Conservation (phyloP, 2,888 invertebrate genomes). For the Corythucha ciliata region DNA sequence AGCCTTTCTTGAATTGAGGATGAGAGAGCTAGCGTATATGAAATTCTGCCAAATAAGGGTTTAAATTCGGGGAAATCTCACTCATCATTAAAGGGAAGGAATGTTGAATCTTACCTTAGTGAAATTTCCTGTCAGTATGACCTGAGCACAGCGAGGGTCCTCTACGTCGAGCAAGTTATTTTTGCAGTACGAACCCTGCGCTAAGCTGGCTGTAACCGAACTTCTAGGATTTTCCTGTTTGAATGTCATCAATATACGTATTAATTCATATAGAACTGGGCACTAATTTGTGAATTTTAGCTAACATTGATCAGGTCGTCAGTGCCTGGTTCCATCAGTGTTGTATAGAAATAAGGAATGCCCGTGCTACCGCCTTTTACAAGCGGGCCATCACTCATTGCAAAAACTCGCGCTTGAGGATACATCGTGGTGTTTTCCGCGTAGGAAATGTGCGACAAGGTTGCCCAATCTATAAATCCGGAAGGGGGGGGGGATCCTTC, state of each 20-base stretch:
- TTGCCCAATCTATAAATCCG: constrained; percentile 54
- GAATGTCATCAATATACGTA: neutral
- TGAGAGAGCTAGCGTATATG: too few relatives aligned
- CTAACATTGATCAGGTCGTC: constrained; percentile 27
- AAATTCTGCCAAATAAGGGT: too few relatives aligned
- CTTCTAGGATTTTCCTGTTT: constrained; percentile 40
- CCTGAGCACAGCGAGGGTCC: constrained; percentile 65
- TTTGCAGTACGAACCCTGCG: constrained; percentile 58
- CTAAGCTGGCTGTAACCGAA: constrained; percentile 58
- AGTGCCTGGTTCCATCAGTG: constrained; percentile 26
- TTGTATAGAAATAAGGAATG: constrained; percentile 60
- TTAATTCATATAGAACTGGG: neutral
- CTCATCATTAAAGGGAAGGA: too few relatives aligned
- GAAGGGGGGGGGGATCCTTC: too few relatives aligned
- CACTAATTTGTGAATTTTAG: too few relatives aligned
- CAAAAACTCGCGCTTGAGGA: constrained; percentile 61
- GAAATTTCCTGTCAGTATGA: constrained; percentile 59
- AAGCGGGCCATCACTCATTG: constrained; percentile 59
- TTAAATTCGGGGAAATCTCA: too few relatives aligned
- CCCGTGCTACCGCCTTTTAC: constrained; percentile 61
- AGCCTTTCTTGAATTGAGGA: too few relatives aligned
- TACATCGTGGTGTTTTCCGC: constrained; percentile 50
- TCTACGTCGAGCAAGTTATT: constrained; percentile 56
- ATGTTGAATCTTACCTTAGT: constrained; percentile 51
- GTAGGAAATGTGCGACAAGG: constrained; percentile 47